Percentiles rank a stretch among this genome's conserved stretches.
These are phyloP conservation scores for Trachymyrmex septentrionalis DNA, from an alignment of 1,140 invertebrate genomes.

Conservation along the genomic window DNA sequence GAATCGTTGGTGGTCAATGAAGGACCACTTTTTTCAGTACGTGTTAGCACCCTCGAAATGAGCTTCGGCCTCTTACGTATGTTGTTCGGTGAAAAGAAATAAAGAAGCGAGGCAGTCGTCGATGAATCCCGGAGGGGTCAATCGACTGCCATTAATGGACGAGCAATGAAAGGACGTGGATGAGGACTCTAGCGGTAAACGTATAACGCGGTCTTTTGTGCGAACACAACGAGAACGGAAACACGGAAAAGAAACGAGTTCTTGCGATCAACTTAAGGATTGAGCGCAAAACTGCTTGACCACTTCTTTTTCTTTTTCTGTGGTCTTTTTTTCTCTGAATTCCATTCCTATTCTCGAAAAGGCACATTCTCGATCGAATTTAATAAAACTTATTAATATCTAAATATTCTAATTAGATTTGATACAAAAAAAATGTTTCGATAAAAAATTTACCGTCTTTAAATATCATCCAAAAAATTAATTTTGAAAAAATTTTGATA, in stretches of 20 bases:
- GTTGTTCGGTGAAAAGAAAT: slow-evolving; percentile 76
- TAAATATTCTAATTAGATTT: slow-evolving; percentile 16
- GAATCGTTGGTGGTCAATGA: slow-evolving; percentile 54
- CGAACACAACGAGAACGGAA: slow-evolving; percentile 49
- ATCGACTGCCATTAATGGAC: slow-evolving; percentile 80
- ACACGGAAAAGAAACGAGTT: slow-evolving; percentile 60
- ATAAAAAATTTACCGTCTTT: not conserved
- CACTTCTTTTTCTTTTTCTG: slow-evolving; percentile 8
- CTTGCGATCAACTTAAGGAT: slow-evolving; percentile 53
- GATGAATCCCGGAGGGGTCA: slow-evolving; percentile 71
- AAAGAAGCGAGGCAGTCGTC: slow-evolving; percentile 68
- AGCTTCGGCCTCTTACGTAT: slow-evolving; percentile 67
- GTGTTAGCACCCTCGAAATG: slow-evolving; percentile 74
- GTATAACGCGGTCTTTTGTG: slow-evolving; percentile 74
- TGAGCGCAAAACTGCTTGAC: slow-evolving; percentile 21
- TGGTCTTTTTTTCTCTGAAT: not conserved
- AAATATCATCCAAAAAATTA: slow-evolving; percentile 2
- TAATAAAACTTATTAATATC: not conserved
- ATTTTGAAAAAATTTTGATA: not conserved
- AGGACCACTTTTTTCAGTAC: slow-evolving; percentile 69
- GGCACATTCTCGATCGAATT: not conserved
- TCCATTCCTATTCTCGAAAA: not conserved
- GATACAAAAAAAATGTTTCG: not conserved
- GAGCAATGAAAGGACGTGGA: slow-evolving; percentile 65
- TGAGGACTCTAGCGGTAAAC: slow-evolving; percentile 73